Conservation (phyloP, 35 echinoderm and acorn worm species). For the Apostichopus californicus region DNA sequence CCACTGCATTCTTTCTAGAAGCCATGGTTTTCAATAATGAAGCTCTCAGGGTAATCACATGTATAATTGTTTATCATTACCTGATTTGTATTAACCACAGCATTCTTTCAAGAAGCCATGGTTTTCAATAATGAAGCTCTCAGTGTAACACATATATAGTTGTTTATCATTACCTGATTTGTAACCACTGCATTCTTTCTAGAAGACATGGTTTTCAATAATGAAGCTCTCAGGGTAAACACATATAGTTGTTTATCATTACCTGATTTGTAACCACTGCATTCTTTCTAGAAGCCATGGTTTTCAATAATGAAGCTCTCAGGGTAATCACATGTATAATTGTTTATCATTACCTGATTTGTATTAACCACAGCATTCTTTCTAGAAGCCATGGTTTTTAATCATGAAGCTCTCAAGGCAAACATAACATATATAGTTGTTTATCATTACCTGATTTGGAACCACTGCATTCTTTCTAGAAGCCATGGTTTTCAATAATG, state of each 20-base stretch:
- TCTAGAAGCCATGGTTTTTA: neutral
- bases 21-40: constrained; percentile 8
- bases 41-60: neutral
- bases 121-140: neutral
- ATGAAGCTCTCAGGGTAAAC: no score
- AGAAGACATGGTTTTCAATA: neutral
- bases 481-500: constrained; percentile 8
- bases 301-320: constrained; percentile 13
- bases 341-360: no score
- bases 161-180: no score
- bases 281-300: constrained; percentile 19
- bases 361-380: neutral
- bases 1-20: neutral
- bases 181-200: neutral
- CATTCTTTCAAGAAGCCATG: constrained; percentile 5
- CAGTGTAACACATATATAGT: neutral
- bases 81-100: neutral
- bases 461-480: neutral
- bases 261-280: neutral
- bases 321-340: neutral
- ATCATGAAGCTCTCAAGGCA: constrained; percentile 11
- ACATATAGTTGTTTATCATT: neutral
- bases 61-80: neutral
- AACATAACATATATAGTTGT: neutral
- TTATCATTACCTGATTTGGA: neutral